Base-by-base conservation (phyloP, 2,797 vertebrate genomes). In the Danio kyathit region DNA sequence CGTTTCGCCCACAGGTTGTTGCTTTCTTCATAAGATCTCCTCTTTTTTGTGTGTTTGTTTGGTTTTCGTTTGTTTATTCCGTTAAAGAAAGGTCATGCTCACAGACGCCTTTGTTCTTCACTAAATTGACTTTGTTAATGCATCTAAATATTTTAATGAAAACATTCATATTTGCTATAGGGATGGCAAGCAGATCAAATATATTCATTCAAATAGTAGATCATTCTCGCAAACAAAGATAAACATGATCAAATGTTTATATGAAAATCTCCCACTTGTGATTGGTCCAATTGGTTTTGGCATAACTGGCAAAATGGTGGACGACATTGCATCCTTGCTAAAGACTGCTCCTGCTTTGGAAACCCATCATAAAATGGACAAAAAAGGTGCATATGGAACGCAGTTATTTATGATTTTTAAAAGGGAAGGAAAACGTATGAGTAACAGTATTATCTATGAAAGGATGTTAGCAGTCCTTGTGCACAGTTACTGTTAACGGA, bases 401-500 rank as follows among this genome's bases (percentile, higher is more conserved):
- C n/a, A 83, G 56, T 83, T 87, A 87, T 87, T 85, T 87, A 83
- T 85, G 61, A 77, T 64, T 82, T 70, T 19, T 69, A 76, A 69
- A 83, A 80, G 71, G 38, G 83, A 83, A 74, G 72, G 57, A 69
- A 61, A 74, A 74, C 84, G 60, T 84, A 83, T 65, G 77, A 80
- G 82, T 77, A 79, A 81, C 80, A 83, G 84, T 87, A 82, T 87
- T 85, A 84, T 82, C 74, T 76, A 82, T 85, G 51, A 76, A 72
- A 82, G 86, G 80, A 83, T 82, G 69, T 76, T 77, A 73, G 80
- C 77, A 65, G 82, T 83, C 76, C 71, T 80, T 76, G 82, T 85
- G 86, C 84, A 86, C 82, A 74, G 65, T 87, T 86, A 81, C 86
- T 86, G 86, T 86, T 87, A 72, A 84, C 82, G 85, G 74, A 77